Conservation (phyloP, 2,797 vertebrate genomes). For the Otus scops region DNA sequence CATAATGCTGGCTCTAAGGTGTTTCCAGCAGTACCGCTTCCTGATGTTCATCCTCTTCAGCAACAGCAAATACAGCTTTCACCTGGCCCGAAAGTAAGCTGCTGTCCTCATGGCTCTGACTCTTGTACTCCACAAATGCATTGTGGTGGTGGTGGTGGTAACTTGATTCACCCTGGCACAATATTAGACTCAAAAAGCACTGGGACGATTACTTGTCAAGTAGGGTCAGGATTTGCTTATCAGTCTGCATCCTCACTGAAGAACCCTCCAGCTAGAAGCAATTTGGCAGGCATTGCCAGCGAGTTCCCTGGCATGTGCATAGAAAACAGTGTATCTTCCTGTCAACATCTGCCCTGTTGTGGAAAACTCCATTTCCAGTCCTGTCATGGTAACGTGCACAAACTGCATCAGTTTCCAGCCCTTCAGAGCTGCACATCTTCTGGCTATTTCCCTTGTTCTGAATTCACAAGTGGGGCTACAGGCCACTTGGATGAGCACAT, state of each 20-base stretch:
- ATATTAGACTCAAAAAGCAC: conserved; percentile 74
- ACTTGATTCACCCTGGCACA: conserved; percentile 77
- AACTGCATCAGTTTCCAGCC: conserved; percentile 75
- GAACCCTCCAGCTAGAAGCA: conserved; percentile 70
- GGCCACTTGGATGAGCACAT: conserved; percentile 76
- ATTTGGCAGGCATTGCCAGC: conserved; percentile 54
- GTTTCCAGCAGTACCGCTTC: conserved; percentile 82
- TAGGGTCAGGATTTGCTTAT: conserved; percentile 77
- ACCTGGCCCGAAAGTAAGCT: conserved; percentile 91
- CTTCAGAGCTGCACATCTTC: conserved; percentile 75
- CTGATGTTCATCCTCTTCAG: conserved; percentile 79
- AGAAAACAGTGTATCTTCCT: conserved; percentile 76
- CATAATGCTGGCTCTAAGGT: conserved; percentile 80
- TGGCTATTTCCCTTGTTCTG: conserved; percentile 77
- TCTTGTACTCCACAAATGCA: conserved; percentile 74
- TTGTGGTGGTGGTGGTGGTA: conserved; percentile 74
- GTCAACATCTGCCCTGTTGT: conserved; percentile 85
- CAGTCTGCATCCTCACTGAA: conserved; percentile 71
- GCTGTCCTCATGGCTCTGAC: conserved; percentile 85
- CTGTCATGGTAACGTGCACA: conserved; percentile 74
- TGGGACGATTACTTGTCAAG: conserved; percentile 80
- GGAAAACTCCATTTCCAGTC: conserved; percentile 81
- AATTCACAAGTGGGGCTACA: conserved; percentile 71
- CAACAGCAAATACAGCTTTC: conserved; percentile 79
- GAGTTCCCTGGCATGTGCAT: conserved; percentile 74